These are phyloP conservation scores for Umimayanthus kanabou DNA, from an alignment of 92 coral and sea anemone genomes.

Conservation along the genomic window DNA sequence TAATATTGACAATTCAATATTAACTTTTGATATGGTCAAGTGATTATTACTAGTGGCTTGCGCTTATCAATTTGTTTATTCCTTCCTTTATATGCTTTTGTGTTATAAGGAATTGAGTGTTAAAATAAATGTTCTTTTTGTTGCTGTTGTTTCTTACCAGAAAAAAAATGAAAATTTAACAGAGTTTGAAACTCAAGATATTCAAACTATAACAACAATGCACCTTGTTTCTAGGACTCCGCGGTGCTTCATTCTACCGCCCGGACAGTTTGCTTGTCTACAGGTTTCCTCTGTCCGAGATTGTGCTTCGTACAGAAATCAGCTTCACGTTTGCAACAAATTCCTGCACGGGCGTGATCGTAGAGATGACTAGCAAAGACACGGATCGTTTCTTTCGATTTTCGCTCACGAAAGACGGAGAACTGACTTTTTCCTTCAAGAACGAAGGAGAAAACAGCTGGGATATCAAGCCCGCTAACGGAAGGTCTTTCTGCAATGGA, in stretches of 20 bases:
- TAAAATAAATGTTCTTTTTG: no score
- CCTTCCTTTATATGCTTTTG: no score
- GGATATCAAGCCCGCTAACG: neutral
- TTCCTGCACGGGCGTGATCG: neutral
- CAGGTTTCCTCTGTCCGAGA: slow-evolving; percentile 15
- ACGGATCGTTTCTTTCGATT: slow-evolving; percentile 26
- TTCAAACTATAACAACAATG: neutral
- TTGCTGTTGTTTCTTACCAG: neutral
- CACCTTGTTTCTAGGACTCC: neutral
- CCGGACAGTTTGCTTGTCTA: slow-evolving; percentile 27
- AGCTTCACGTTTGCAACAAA: slow-evolving; percentile 21
- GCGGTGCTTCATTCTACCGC: neutral
- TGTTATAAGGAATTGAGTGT: no score
- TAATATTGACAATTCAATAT: no score
- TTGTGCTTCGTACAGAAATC: slow-evolving; percentile 8
- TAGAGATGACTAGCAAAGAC: slow-evolving; percentile 30
- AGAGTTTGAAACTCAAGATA: neutral
- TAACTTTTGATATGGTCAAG: no score
- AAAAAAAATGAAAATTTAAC: no score
- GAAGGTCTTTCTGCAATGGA: slow-evolving; percentile 11
- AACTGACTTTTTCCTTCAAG: slow-evolving; percentile 10
- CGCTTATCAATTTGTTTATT: no score
- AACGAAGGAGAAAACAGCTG: slow-evolving; percentile 3
- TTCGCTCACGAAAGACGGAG: neutral
- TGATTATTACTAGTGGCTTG: no score